Evolutionary conservation across 2,888 invertebrate genomes (phyloP).

Genomic region (Lasioglossum calceatum): DNA sequence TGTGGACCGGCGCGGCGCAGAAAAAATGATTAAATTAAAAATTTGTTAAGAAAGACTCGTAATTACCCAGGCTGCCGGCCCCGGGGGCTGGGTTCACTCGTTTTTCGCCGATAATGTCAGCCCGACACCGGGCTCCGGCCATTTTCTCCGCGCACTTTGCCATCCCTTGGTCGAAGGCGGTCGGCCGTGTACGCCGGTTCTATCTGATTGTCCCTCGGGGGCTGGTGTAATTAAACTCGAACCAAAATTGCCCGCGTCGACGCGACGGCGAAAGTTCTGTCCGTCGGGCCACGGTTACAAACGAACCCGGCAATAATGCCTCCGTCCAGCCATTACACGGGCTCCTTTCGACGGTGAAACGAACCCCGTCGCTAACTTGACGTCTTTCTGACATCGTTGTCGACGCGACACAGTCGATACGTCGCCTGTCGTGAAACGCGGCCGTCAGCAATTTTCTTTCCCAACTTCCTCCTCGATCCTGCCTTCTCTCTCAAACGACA

Average conservation of each 20-base stretch:
- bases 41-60: conserved; percentile 78
- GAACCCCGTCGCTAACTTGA: background rate
- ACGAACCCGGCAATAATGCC: conserved; percentile 59
- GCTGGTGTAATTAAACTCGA: conserved; percentile 78
- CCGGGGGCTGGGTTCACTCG: conserved; percentile 54
- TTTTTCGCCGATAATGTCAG: conserved; percentile 69
- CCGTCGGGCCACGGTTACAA: conserved; percentile 49
- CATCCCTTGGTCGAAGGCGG: conserved; percentile 68
- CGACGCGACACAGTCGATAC: background rate
- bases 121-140: conserved; percentile 41
- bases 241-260: conserved; percentile 75
- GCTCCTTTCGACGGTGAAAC: conserved; percentile 24
- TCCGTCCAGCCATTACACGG: conserved; percentile 59
- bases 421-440: background rate
- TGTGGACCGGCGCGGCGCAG: conserved; percentile 31
- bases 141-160: conserved; percentile 67
- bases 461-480: background rate
- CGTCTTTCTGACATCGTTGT: background rate
- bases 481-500: background rate
- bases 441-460: background rate
- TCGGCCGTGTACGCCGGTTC: conserved; percentile 71
- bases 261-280: conserved; percentile 68
- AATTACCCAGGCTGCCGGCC: conserved; percentile 71
- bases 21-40: conserved; percentile 72
- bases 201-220: conserved; percentile 78